Base-by-base conservation (phyloP, 2,888 invertebrate genomes). In the Noctua janthina region DNA sequence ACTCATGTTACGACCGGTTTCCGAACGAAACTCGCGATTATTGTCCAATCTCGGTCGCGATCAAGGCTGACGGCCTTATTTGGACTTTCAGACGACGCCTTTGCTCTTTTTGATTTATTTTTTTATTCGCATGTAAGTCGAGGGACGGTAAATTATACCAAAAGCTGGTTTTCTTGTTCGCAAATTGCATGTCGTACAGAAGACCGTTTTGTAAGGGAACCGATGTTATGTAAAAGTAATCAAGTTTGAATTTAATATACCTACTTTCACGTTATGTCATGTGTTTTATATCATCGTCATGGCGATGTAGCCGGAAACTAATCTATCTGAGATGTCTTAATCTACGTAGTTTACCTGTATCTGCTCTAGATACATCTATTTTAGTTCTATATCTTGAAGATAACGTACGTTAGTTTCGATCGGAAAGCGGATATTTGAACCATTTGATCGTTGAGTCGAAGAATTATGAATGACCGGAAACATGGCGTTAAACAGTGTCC, bases 1-100 rank as follows among this genome's bases (percentile, higher is more conserved):
- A 89, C 90, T 94, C 92, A 90, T 88, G 90, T 94, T 93, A 84
- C 91, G 89, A 95, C 95, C 95, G 95, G 95, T 96, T 94, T 92
- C 87, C 71, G 89, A 91, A 91, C 91, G 91, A 89, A 90, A 88
- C 86, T 80, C 87, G 89, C 85, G 88, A 87, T 89, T 90, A 89
- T 85, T 83, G 82, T 88, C 78, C 91, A 93, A 92, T 92, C 92
- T 91, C 90, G 86, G 90, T 88, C 86, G 86, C 89, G 89, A 92
- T 91, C 92, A 92, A 91, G 91, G 90, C 87, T 90, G 88, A 78
- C 86, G 77, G 82, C 91, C 91, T 87, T 93, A 90, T 92, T 91
- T 89, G 91, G 90, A 73, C 79, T 88, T 90, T 88, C 89, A 89
- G 90, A 88, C 90, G 83, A 81, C 81, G 83, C 78, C 84, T 89